Evolutionary conservation across 2,113 vertebrate species (phyloP).

Genomic region (Piaya cayana): DNA sequence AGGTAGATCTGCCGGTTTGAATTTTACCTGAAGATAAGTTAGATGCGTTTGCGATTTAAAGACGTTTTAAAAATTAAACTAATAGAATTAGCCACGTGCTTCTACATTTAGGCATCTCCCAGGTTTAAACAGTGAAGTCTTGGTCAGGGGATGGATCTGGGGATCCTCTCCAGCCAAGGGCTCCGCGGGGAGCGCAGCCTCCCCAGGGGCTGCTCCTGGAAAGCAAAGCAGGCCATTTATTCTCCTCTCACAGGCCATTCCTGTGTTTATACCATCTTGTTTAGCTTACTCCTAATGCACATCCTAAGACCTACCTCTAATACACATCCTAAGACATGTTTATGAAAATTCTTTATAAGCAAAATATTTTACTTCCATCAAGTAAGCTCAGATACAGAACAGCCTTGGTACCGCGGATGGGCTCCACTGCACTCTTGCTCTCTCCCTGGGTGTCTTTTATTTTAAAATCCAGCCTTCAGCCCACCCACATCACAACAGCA

Average conservation of each 20-base stretch:
- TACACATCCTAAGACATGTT: conserved; percentile 78
- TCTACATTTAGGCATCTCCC: background rate
- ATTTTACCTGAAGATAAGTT: background rate
- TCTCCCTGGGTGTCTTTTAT: background rate
- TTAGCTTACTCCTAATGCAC: conserved; percentile 78
- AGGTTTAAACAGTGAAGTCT: background rate
- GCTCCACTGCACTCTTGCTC: background rate
- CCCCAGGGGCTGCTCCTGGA: background rate
- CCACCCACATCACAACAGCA: conserved; percentile 67
- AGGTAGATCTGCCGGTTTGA: background rate
- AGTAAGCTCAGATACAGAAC: conserved; percentile 60
- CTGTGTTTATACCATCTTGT: conserved; percentile 78
- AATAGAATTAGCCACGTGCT: background rate
- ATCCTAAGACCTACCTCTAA: conserved; percentile 68
- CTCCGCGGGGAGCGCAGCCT: background rate
- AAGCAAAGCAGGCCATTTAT: conserved; percentile 58
- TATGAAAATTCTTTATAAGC: conserved; percentile 83
- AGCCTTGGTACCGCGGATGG: conserved; percentile 21
- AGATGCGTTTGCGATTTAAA: background rate
- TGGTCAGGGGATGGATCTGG: background rate
- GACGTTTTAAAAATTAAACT: fast-evolving
- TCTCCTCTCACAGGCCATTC: conserved; percentile 58
- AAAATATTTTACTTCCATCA: conserved; percentile 78
- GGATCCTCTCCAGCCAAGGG: background rate
- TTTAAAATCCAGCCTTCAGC: conserved; percentile 49